These are phyloP conservation scores for Xylota sylvarum DNA, from an alignment of 2,888 invertebrate species.

Conservation along the genomic window DNA sequence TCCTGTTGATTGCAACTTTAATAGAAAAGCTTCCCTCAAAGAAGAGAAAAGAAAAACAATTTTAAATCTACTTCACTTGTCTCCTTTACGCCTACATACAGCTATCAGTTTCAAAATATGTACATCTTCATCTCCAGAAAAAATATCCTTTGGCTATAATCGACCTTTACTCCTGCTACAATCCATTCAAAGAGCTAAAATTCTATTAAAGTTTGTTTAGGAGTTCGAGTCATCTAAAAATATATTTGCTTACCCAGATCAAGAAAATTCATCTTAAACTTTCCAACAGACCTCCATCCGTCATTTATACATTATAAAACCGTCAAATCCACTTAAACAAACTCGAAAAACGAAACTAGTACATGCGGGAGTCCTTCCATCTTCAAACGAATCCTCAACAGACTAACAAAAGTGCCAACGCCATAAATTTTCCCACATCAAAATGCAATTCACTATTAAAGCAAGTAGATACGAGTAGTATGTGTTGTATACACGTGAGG, in stretches of 20 bases:
- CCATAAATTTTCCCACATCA: conserved; percentile 45
- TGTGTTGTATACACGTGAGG: conserved; percentile 30
- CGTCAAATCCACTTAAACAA: conserved; percentile 1
- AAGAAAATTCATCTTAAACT: background rate
- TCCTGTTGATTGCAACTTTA: too few relatives aligned
- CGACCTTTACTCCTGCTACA: background rate
- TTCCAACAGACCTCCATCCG: background rate
- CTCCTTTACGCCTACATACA: too few relatives aligned
- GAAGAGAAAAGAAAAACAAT: too few relatives aligned
- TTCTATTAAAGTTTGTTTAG: background rate
- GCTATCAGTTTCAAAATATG: too few relatives aligned
- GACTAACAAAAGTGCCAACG: conserved; percentile 37
- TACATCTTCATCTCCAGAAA: background rate
- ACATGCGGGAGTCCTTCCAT: background rate
- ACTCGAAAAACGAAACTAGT: background rate
- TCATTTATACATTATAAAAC: background rate
- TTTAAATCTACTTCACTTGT: too few relatives aligned
- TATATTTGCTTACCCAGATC: background rate
- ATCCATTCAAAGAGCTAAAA: background rate
- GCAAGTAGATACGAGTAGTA: background rate
- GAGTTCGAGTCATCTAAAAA: background rate
- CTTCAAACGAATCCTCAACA: conserved; percentile 4
- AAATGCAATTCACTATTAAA: conserved; percentile 47
- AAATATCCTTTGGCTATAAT: background rate
- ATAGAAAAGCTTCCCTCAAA: too few relatives aligned